phyloP scores from a whole-genome alignment of 2,888 invertebrate species.

The Patella depressa region DNA sequence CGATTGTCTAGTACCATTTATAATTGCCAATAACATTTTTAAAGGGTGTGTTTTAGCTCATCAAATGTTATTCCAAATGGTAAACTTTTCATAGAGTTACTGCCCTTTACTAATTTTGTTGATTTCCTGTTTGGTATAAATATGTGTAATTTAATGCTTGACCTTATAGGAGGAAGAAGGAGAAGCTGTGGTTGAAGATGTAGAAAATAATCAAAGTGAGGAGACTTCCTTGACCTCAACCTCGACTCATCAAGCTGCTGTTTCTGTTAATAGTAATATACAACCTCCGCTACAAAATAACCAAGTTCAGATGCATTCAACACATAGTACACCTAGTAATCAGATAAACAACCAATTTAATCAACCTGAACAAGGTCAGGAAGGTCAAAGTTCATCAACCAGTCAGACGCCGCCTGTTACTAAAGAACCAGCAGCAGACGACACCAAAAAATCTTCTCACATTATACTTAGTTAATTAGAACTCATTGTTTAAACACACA shows the following conservation, averaged over 20 bases:
- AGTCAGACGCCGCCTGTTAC: constrained; percentile 22
- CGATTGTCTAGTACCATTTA: too few species aligned
- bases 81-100: too few species aligned
- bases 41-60: too few species aligned
- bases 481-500: too few species aligned
- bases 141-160: too few species aligned
- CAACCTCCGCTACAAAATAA: constrained; percentile 52
- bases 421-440: constrained; percentile 21
- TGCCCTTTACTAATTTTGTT: too few species aligned
- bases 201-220: constrained; percentile 55
- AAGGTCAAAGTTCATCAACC: constrained; percentile 12
- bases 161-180: constrained; percentile 52
- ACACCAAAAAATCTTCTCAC: not conserved
- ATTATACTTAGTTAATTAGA: too few species aligned
- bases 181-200: constrained; percentile 56
- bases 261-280: constrained; percentile 40
- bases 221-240: constrained; percentile 61
- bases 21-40: too few species aligned
- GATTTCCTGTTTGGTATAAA: too few species aligned
- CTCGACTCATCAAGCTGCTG: constrained; percentile 33
- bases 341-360: constrained; percentile 61
- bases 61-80: too few species aligned
- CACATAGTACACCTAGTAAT: constrained; percentile 45
- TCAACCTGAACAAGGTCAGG: constrained; percentile 34
- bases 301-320: constrained; percentile 48